Evolutionary conservation across 2,113 vertebrate species (phyloP).

Genomic region (Leiothrix lutea): DNA sequence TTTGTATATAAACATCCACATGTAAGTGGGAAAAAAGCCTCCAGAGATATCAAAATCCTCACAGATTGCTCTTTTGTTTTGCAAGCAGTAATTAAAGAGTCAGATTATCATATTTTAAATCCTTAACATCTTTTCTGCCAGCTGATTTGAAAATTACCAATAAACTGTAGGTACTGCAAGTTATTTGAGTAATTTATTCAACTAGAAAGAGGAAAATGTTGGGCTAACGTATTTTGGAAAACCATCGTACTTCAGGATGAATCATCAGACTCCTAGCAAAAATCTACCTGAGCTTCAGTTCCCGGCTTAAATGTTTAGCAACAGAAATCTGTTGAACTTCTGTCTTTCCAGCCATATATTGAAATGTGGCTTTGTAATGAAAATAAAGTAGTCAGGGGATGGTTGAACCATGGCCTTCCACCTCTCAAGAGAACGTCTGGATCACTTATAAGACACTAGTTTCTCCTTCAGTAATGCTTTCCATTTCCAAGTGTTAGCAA

Average conservation of each 20-base stretch:
- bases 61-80: not conserved
- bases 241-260: not conserved
- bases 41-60: not conserved
- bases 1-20: not conserved
- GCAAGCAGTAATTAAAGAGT: not conserved
- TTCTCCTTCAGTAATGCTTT: not conserved
- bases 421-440: not conserved
- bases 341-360: not conserved
- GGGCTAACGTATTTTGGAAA: not conserved
- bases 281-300: not conserved
- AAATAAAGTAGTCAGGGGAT: not conserved
- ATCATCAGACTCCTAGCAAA: not conserved
- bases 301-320: not conserved
- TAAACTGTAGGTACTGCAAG: not conserved
- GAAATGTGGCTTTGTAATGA: not conserved
- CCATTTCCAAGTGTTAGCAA: not conserved
- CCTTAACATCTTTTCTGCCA: not conserved
- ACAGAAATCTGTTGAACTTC: not conserved
- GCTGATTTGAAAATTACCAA: not conserved
- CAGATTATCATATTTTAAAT: not conserved
- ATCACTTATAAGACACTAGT: not conserved
- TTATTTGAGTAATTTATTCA: not conserved
- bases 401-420: not conserved
- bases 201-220: not conserved
- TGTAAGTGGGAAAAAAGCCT: not conserved